Conservation (phyloP, 2,113 vertebrate species). For the Urocolius indicus region DNA sequence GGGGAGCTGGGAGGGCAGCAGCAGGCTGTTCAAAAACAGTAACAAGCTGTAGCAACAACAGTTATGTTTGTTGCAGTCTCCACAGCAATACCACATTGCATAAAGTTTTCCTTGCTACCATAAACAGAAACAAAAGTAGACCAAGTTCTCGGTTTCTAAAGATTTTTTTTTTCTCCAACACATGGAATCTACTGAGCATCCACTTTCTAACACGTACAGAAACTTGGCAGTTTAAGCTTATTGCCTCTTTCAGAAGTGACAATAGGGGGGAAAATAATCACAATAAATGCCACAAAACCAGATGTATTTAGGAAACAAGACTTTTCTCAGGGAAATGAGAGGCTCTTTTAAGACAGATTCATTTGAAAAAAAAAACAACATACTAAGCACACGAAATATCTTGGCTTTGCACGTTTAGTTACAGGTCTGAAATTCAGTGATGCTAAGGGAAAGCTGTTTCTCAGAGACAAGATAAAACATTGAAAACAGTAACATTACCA, state of each 20-base stretch:
- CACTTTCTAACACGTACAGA: background rate
- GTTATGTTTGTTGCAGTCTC: background rate
- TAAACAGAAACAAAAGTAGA: background rate
- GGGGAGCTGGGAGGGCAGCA: accelerated
- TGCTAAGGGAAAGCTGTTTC: conserved; percentile 38
- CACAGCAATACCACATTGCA: background rate
- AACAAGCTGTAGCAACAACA: background rate
- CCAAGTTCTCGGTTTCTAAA: background rate
- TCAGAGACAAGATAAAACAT: conserved; percentile 31
- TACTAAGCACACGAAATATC: background rate
- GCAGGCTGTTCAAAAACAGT: background rate
- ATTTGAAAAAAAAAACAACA: background rate
- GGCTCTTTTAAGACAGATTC: background rate
- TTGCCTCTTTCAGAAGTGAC: background rate
- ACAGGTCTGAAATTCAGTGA: background rate
- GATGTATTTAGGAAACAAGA: background rate
- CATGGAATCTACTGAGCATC: background rate
- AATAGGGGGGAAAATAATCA: accelerated
- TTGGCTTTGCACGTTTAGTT: background rate
- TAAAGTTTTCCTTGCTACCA: background rate
- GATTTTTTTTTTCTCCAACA: background rate
- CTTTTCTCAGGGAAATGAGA: background rate
- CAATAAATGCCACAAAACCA: background rate
- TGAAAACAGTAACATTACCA: background rate
- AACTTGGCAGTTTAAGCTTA: background rate